phyloP scores from a whole-genome alignment of 64 coral and sea anemone species.

The Astreopora myriophthalma region DNA sequence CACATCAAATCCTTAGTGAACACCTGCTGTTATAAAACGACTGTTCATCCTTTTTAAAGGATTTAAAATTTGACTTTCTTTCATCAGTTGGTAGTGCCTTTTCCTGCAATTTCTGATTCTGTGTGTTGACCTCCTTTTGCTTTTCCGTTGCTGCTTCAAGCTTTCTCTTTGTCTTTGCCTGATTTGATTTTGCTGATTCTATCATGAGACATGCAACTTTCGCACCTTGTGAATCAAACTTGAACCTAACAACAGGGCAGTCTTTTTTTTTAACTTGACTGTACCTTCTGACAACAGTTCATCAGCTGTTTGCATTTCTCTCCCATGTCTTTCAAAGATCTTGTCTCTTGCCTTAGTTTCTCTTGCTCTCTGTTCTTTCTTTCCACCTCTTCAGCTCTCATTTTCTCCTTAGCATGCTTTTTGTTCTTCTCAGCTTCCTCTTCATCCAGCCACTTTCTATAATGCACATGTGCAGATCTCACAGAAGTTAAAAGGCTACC shows the following conservation, averaged over 20 bases:
- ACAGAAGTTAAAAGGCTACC: conserved; percentile 29
- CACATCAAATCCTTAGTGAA: background rate
- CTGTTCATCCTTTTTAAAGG: background rate
- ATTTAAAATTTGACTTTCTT: background rate
- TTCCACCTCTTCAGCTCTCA: conserved; percentile 27
- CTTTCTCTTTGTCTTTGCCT: no score
- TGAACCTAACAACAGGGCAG: conserved; percentile 26
- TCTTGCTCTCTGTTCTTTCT: conserved; percentile 65
- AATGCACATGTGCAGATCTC: conserved; percentile 48
- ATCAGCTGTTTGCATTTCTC: conserved; percentile 12
- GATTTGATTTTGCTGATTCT: conserved; percentile 45
- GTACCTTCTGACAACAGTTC: conserved; percentile 70
- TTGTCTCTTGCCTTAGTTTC: no score
- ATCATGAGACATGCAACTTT: conserved; percentile 54
- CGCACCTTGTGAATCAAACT: conserved; percentile 49
- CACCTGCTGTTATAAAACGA: background rate
- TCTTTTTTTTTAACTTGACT: conserved; percentile 10
- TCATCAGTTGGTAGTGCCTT: background rate
- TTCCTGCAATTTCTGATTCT: background rate
- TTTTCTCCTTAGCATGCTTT: conserved; percentile 59
- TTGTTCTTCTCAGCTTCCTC: conserved; percentile 52
- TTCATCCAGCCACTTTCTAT: conserved; percentile 33
- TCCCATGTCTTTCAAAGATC: background rate
- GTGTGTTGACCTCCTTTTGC: conserved; percentile 45
- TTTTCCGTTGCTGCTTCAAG: conserved; percentile 52